Conservation (phyloP, 2,888 invertebrate genomes). For the Lasioglossum oenotherae region DNA sequence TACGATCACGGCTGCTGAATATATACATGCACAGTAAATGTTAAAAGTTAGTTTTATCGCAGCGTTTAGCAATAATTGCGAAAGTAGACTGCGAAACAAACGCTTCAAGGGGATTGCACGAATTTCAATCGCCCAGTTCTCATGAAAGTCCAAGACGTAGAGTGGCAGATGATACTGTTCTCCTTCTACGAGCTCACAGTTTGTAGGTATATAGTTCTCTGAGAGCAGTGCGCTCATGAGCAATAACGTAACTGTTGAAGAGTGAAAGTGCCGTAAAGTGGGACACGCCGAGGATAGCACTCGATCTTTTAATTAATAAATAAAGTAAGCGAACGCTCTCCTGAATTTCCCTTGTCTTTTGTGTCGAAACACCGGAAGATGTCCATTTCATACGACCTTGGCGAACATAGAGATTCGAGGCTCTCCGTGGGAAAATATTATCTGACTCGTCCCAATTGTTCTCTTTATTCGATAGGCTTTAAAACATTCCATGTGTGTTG, state of each 20-base stretch:
- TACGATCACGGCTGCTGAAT: not conserved
- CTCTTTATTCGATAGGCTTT: not conserved
- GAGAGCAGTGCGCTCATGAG: slow-evolving; percentile 71
- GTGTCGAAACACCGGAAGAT: slow-evolving; percentile 41
- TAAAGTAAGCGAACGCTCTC: slow-evolving; percentile 67
- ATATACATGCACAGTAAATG: slow-evolving; percentile 1
- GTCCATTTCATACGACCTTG: slow-evolving; percentile 64
- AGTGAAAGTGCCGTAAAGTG: slow-evolving; percentile 83
- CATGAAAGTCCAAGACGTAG: slow-evolving; percentile 64
- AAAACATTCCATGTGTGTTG: not conserved
- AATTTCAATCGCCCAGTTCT: slow-evolving; percentile 67
- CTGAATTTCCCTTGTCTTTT: slow-evolving; percentile 43
- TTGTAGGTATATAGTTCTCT: slow-evolving; percentile 58
- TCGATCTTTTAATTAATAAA: slow-evolving; percentile 78
- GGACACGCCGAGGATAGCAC: slow-evolving; percentile 72
- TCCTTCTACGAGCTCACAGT: slow-evolving; percentile 40
- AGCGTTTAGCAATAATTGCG: slow-evolving; percentile 63
- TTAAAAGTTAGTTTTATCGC: slow-evolving; percentile 34
- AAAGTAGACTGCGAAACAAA: slow-evolving; percentile 61
- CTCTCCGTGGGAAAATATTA: slow-evolving; percentile 22
- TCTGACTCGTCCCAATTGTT: slow-evolving; percentile 15
- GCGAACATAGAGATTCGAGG: slow-evolving; percentile 21
- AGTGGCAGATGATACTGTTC: slow-evolving; percentile 64
- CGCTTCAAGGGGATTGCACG: slow-evolving; percentile 56
- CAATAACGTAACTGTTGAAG: slow-evolving; percentile 83